phyloP scores from a whole-genome alignment of 1,140 invertebrate genomes.

The Stegodyphus mimosarum region DNA sequence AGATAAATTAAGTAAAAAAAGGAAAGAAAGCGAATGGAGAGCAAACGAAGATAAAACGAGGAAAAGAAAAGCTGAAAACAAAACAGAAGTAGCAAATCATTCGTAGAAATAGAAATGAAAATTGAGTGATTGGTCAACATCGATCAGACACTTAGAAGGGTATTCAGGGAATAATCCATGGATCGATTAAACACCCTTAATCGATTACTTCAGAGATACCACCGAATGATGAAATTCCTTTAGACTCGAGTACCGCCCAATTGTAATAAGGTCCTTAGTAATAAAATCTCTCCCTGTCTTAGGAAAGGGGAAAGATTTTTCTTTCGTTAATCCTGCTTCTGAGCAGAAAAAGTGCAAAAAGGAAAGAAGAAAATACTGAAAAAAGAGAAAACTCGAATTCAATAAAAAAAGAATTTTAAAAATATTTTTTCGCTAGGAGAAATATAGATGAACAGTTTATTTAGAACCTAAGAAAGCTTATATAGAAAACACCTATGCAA shows the following conservation, averaged over 20 bases:
- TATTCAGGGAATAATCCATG: constrained; percentile 18
- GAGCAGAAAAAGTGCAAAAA: neutral
- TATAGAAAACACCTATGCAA: too few species aligned
- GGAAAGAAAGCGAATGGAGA: constrained; percentile 6
- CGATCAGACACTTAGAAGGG: constrained; percentile 33
- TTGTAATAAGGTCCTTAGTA: neutral
- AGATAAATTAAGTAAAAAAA: neutral
- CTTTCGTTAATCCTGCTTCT: neutral
- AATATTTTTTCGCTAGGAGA: neutral
- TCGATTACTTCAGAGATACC: neutral
- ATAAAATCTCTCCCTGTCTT: neutral
- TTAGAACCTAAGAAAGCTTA: too few species aligned
- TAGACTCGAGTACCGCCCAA: neutral
- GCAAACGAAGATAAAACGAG: constrained; percentile 13
- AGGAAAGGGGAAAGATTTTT: too few species aligned
- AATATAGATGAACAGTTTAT: too few species aligned
- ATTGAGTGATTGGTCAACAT: constrained; percentile 34
- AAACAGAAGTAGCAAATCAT: constrained; percentile 28
- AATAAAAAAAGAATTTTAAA: neutral
- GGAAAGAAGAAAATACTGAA: neutral
- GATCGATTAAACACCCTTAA: constrained; percentile 41
- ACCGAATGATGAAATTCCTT: neutral
- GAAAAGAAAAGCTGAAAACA: constrained; percentile 18
- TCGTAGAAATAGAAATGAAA: constrained; percentile 50
- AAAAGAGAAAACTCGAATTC: neutral